Evolutionary conservation across 2,113 vertebrate species (phyloP), one percentile per base, ranked within the genome.

Genomic region (Tenrec ecaudatus): DNA sequence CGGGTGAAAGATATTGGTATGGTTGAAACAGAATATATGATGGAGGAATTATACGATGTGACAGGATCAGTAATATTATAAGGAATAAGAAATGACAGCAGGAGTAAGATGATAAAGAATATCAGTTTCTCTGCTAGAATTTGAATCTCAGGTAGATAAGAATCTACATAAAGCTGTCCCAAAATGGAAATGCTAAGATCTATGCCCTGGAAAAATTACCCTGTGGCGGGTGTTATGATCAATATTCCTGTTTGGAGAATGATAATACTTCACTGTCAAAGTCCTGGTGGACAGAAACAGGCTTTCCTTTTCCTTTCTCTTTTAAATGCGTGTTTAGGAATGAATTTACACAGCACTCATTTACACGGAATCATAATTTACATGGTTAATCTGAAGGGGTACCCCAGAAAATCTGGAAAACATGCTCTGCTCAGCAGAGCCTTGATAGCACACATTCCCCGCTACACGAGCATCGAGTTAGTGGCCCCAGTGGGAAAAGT

Each of bases 221-320:
- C 69, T 91, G 80, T 53, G 47, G 5, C 11, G 9, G 47, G 31
- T 58, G 17, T 53, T 29, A 27, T 25, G 29, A 27, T 33, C 29
- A 33, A n/a, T 71, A 29, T 71, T 71, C 29, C 68, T n/a, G 60
- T 60, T 71, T 47, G 33, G 33, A 3, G 14, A 16, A 64, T 71
- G 79, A 19, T n/a, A 57, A 80, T 36, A 81, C 83, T 92, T 90
- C 20, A 57, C 53, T 80, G 31, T 81, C 36, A n/a, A 43, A 79
- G 20, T 3, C 27, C 3, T 25, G 27, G 58, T n/a, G 17, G 16
- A 22, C n/a, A 40, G 84, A 73, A 22, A 68, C 17, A 38, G 38
- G 8, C 68, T 3, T 23, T 23, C 60, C 60, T 12, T 53, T 53
- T 6, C 19, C 60, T 22, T 22, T 6, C 22, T 62, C 22, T 62